These are phyloP conservation scores for Bombus sibiricus DNA, from an alignment of 1,140 invertebrate species.

Conservation along the genomic window DNA sequence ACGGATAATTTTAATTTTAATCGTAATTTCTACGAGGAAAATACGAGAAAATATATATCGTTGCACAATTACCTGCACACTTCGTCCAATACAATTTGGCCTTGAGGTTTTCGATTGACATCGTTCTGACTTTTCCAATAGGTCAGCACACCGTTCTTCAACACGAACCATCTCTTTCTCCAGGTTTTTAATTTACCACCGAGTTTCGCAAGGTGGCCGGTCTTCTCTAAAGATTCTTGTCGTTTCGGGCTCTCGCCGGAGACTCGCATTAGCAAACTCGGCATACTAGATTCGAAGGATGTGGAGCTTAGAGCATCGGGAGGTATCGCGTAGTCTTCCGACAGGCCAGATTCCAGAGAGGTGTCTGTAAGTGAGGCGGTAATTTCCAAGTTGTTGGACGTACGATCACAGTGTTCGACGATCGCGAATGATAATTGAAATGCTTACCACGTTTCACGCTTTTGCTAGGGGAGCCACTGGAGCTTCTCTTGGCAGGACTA, in stretches of 20 bases:
- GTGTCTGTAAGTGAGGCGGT: conserved; percentile 86
- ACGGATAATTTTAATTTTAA: not conserved
- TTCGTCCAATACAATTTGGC: conserved; percentile 95
- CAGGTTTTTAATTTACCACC: conserved; percentile 98
- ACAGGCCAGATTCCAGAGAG: conserved; percentile 95
- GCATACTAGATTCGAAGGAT: conserved; percentile 88
- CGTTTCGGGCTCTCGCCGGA: conserved; percentile 88
- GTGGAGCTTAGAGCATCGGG: conserved; percentile 94
- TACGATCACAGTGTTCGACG: not conserved
- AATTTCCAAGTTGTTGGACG: conserved; percentile 38
- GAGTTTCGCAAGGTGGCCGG: conserved; percentile 95
- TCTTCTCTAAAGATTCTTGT: conserved; percentile 93
- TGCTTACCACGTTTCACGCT: conserved; percentile 83
- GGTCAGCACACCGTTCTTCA: conserved; percentile 94
- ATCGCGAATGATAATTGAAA: not conserved
- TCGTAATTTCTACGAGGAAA: not conserved
- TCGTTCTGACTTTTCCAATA: conserved; percentile 98
- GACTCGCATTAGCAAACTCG: conserved; percentile 86
- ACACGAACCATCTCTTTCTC: conserved; percentile 96
- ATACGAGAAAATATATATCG: not conserved
- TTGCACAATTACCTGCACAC: conserved; percentile 85
- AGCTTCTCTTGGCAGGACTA: conserved; percentile 92
- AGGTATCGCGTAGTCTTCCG: conserved; percentile 97
- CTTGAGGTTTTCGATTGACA: conserved; percentile 93
- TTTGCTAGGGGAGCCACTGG: conserved; percentile 92